Percentiles rank a stretch among this genome's conserved stretches.
Conservation (phyloP, 2,888 invertebrate species). For the Lamellibrachia columna region DNA sequence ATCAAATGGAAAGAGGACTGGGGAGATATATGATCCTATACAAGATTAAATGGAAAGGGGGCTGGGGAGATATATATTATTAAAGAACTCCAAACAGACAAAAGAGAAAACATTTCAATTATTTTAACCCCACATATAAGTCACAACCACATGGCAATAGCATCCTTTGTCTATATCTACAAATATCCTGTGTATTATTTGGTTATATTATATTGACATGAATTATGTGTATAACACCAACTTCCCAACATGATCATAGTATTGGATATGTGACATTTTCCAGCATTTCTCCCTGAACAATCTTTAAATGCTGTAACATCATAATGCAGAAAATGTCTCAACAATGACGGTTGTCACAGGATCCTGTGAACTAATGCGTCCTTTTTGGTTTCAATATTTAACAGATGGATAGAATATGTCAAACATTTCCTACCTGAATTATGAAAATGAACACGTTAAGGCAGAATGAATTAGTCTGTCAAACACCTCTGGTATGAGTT, state of each 20-base stretch:
- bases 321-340: no score
- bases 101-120: neutral
- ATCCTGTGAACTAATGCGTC: no score
- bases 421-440: neutral
- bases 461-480: neutral
- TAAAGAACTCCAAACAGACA: no score
- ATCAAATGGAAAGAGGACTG: no score
- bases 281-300: neutral
- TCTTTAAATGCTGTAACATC: no score
- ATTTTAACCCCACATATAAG: neutral
- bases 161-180: neutral
- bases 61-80: no score
- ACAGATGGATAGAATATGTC: no score
- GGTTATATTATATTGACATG: neutral
- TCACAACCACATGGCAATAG: neutral
- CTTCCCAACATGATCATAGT: neutral
- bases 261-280: neutral
- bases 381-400: no score
- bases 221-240: neutral
- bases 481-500: neutral
- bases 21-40: no score
- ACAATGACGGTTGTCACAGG: no score
- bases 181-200: neutral
- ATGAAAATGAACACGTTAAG: neutral
- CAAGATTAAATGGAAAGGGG: no score